Conservation (phyloP, 2,113 vertebrate genomes). For the Eulacestoma nigropectus region DNA sequence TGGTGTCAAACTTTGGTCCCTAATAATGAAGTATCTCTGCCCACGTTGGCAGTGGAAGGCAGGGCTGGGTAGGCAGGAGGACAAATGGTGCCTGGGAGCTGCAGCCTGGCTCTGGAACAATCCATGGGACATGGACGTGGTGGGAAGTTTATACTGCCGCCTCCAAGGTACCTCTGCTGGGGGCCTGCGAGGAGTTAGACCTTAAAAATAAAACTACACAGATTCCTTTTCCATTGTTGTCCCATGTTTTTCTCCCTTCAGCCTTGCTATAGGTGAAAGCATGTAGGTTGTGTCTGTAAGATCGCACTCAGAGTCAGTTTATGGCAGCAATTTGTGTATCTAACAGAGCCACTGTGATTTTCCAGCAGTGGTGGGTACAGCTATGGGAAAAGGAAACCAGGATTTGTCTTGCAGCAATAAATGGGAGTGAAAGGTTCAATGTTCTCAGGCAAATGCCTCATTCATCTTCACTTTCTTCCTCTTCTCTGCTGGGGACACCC, state of each 20-base stretch:
- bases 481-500: not conserved
- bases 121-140: rapidly evolving
- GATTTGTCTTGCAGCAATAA: not conserved
- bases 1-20: not conserved
- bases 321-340: not conserved
- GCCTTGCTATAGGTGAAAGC: not conserved
- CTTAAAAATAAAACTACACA: not conserved
- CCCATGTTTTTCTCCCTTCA: rapidly evolving
- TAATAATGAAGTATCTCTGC: not conserved
- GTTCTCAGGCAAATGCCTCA: not conserved
- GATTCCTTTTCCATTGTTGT: not conserved
- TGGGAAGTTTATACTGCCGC: not conserved
- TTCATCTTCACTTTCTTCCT: not conserved
- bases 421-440: not conserved
- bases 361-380: not conserved
- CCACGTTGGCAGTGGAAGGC: not conserved
- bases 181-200: rapidly evolving
- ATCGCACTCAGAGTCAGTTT: not conserved
- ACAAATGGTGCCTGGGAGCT: not conserved
- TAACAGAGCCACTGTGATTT: not conserved
- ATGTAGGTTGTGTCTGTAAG: not conserved
- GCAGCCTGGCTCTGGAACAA: not conserved
- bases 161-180: not conserved
- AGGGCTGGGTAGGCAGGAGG: not conserved
- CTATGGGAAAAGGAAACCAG: not conserved